These are phyloP conservation scores for Bucco capensis DNA, from an alignment of 2,113 vertebrate genomes.

Conservation along the genomic window DNA sequence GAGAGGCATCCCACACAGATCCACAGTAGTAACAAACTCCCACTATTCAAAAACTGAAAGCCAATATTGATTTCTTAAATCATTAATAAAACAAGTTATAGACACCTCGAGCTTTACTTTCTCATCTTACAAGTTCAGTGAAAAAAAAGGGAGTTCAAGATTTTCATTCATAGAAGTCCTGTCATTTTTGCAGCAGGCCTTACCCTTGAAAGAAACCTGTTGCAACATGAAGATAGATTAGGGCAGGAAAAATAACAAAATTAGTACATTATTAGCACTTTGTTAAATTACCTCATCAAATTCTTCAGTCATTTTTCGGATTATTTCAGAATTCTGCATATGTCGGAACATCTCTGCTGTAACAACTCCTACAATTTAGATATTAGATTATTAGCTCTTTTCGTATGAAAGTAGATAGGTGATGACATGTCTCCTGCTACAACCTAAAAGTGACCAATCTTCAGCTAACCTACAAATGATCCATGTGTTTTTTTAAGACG, in stretches of 20 bases:
- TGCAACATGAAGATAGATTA: neutral
- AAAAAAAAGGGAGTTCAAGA: neutral
- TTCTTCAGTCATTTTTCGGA: slow-evolving; percentile 98
- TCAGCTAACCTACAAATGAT: neutral
- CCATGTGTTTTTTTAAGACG: neutral
- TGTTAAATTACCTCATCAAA: slow-evolving; percentile 92
- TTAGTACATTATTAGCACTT: neutral
- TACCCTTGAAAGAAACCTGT: neutral
- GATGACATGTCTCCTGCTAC: neutral
- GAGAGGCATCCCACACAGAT: neutral
- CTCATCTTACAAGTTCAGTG: neutral
- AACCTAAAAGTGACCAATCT: neutral
- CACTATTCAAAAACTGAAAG: neutral
- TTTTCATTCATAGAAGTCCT: neutral
- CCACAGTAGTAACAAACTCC: neutral
- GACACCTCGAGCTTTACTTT: neutral
- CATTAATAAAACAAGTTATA: neutral
- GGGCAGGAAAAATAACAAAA: neutral
- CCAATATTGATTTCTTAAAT: neutral
- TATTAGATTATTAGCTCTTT: slow-evolving; percentile 36
- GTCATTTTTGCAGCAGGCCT: neutral
- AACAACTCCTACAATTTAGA: slow-evolving; percentile 86
- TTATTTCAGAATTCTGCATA: slow-evolving; percentile 99
- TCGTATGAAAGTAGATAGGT: neutral
- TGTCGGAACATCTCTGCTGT: slow-evolving; percentile 98